Evolutionary conservation across 2,113 vertebrate genomes (phyloP).

Genomic region (Planiliza haematocheilus): DNA sequence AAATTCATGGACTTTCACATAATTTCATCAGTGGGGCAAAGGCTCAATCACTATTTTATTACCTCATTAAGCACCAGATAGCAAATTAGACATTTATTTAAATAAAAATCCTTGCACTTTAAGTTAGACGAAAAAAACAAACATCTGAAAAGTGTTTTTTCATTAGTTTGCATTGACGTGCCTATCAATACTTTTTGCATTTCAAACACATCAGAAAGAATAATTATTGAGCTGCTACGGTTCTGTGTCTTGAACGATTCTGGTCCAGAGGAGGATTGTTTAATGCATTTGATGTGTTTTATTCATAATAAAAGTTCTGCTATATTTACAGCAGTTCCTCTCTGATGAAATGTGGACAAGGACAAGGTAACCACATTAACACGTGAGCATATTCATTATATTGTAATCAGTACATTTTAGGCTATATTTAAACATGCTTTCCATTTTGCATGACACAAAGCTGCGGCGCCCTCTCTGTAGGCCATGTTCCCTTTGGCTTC

Average conservation of each 20-base stretch:
- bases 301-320: background rate
- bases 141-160: too few species aligned
- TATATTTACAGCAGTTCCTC: background rate
- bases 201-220: slow-evolving; percentile 8
- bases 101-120: too few species aligned
- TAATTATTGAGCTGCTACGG: slow-evolving; percentile 22
- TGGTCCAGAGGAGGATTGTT: background rate
- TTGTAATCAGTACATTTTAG: slow-evolving; percentile 51
- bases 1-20: too few species aligned
- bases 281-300: too few species aligned
- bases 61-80: too few species aligned
- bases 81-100: too few species aligned
- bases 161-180: slow-evolving; percentile 14
- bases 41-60: too few species aligned
- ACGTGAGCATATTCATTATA: slow-evolving; percentile 38
- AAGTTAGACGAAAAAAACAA: too few species aligned
- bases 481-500: slow-evolving; percentile 69
- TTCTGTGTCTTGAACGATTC: slow-evolving; percentile 29
- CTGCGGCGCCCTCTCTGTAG: slow-evolving; percentile 39
- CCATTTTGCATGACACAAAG: slow-evolving; percentile 52
- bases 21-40: too few species aligned
- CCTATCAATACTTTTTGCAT: slow-evolving; percentile 19
- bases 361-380: slow-evolving; percentile 33
- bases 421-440: slow-evolving; percentile 63
- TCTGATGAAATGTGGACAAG: background rate